phyloP scores from a whole-genome alignment of 1,140 invertebrate genomes.

The Drosophila parabipectinata region DNA sequence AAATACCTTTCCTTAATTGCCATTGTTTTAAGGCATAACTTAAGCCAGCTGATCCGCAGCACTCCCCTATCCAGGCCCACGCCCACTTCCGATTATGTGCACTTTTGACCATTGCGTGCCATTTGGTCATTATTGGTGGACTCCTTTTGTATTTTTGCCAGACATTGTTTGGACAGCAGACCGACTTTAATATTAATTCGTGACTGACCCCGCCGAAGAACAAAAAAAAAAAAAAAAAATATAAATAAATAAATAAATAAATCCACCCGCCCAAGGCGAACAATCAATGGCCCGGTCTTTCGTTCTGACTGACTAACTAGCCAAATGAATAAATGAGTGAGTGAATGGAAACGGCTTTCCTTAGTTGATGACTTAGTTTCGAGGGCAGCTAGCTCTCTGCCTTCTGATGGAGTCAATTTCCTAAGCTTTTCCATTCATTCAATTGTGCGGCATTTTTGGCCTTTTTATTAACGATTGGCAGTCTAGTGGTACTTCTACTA shows the following conservation, averaged over 20 bases:
- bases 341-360: conserved; percentile 45
- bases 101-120: conserved; percentile 60
- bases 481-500: conserved; percentile 15
- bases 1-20: not conserved
- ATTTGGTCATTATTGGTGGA: conserved; percentile 61
- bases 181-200: conserved; percentile 75
- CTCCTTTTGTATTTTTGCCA: conserved; percentile 31
- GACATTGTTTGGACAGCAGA: conserved; percentile 51
- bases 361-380: conserved; percentile 66
- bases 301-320: conserved; percentile 42
- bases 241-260: not conserved
- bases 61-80: not conserved
- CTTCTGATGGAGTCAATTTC: conserved; percentile 26
- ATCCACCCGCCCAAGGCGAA: conserved; percentile 11
- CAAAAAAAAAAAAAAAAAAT: not conserved
- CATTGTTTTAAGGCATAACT: not conserved
- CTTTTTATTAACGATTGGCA: conserved; percentile 50
- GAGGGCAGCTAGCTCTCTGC: no score
- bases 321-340: conserved; percentile 35
- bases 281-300: conserved; percentile 47
- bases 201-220: conserved; percentile 21
- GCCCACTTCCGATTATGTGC: conserved; percentile 21
- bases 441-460: conserved; percentile 53
- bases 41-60: conserved; percentile 23
- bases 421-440: conserved; percentile 29